Conservation (phyloP, 2,888 invertebrate species). For the Graphium colonna region DNA sequence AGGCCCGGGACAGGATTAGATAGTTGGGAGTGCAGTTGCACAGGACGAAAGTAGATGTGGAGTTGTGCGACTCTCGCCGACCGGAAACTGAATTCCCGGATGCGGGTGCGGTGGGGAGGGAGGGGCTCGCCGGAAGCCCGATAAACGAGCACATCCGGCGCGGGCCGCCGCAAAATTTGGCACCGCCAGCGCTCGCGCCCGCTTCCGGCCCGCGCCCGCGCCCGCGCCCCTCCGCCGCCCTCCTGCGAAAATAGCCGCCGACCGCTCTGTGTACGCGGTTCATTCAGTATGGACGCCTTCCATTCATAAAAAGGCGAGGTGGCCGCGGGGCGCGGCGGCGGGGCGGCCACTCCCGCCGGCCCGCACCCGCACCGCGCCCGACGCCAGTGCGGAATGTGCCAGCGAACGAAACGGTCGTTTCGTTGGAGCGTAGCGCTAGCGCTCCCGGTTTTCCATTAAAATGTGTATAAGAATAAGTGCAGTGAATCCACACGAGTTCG, state of each 20-base stretch:
- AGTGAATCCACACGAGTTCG: constrained; percentile 80
- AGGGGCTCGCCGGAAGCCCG: constrained; percentile 71
- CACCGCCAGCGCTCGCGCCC: constrained; percentile 76
- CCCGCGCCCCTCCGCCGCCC: constrained; percentile 64
- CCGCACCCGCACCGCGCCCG: constrained; percentile 73
- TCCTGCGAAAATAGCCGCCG: constrained; percentile 78
- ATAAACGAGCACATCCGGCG: constrained; percentile 79
- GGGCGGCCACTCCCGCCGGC: constrained; percentile 72
- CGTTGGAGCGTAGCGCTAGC: constrained; percentile 80
- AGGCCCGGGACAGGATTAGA: constrained; percentile 11
- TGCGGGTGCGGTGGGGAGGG: constrained; percentile 56
- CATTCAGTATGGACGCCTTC: constrained; percentile 86
- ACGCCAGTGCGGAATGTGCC: constrained; percentile 80
- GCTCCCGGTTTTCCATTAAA: constrained; percentile 80
- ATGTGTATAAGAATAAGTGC: constrained; percentile 81
- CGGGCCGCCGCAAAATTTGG: constrained; percentile 79
- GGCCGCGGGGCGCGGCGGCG: constrained; percentile 70
- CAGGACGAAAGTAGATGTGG: constrained; percentile 74
- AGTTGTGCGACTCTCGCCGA: constrained; percentile 69
- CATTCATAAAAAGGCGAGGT: constrained; percentile 85
- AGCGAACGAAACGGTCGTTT: constrained; percentile 80
- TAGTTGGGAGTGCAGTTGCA: constrained; percentile 42
- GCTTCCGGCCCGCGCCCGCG: constrained; percentile 76
- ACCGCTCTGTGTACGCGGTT: constrained; percentile 82
- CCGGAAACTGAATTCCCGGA: constrained; percentile 80